Evolutionary conservation across 1,140 invertebrate genomes (phyloP).

Genomic region (Drosophila paulistorum): DNA sequence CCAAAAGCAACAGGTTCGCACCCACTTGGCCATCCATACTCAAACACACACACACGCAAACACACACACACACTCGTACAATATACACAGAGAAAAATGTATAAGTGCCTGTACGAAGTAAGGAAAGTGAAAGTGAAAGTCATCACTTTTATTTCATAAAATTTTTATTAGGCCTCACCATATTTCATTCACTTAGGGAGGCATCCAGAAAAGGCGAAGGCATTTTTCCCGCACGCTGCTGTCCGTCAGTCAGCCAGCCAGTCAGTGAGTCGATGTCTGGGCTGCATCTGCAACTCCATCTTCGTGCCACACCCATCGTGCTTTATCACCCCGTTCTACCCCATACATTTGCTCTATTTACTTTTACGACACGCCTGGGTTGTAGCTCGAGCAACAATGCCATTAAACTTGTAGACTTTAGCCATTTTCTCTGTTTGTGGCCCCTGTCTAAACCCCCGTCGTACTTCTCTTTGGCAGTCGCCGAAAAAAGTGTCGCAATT

Average conservation of each 20-base stretch:
- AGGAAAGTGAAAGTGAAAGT: slow-evolving; percentile 68
- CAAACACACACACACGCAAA: slow-evolving; percentile 10
- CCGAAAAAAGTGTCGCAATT: slow-evolving; percentile 73
- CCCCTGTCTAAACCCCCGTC: neutral
- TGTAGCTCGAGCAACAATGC: slow-evolving; percentile 70
- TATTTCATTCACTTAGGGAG: slow-evolving; percentile 76
- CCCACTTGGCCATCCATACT: neutral
- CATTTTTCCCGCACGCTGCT: neutral
- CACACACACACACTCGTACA: slow-evolving; percentile 1
- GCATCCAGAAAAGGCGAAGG: slow-evolving; percentile 26
- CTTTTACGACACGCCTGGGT: slow-evolving; percentile 73
- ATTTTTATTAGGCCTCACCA: slow-evolving; percentile 73
- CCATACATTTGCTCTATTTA: slow-evolving; percentile 69
- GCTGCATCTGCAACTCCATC: slow-evolving; percentile 23
- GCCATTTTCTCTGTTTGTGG: slow-evolving; percentile 11
- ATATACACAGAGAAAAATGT: no score
- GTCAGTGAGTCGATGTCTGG: slow-evolving; percentile 2
- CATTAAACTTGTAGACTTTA: slow-evolving; percentile 70
- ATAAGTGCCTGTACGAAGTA: neutral
- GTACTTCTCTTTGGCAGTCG: neutral
- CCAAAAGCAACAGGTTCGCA: slow-evolving; percentile 46
- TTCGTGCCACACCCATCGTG: slow-evolving; percentile 5
- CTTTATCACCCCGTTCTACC: slow-evolving; percentile 2
- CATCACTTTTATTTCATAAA: slow-evolving; percentile 80
- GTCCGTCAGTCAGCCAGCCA: neutral